phyloP scores from a whole-genome alignment of 2,797 vertebrate species.

The Sebastes ruberrimus region DNA sequence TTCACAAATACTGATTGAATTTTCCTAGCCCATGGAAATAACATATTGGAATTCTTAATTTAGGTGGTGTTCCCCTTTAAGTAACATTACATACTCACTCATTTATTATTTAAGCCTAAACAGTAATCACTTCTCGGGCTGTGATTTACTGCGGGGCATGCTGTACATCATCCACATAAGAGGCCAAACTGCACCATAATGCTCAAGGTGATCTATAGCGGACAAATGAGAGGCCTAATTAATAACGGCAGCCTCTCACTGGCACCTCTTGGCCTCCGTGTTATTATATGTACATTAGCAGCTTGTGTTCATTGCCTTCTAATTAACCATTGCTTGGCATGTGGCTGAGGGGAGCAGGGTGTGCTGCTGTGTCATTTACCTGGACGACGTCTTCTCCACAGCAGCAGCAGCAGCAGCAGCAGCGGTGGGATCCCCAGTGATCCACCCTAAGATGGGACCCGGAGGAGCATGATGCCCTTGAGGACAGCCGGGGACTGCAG shows the following conservation, averaged over 20 bases:
- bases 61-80: not conserved
- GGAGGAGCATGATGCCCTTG: conserved; percentile 71
- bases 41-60: not conserved
- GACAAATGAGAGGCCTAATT: conserved; percentile 71
- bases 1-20: not conserved
- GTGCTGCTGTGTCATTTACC: conserved; percentile 15
- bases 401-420: not conserved
- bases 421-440: conserved; percentile 37
- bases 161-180: conserved; percentile 44
- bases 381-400: conserved; percentile 13
- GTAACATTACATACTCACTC: conserved; percentile 11
- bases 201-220: conserved; percentile 73
- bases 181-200: conserved; percentile 32
- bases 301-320: conserved; percentile 68
- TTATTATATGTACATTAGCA: conserved; percentile 76
- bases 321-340: conserved; percentile 66
- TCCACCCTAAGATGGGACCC: conserved; percentile 45
- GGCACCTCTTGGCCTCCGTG: conserved; percentile 59
- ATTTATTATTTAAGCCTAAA: conserved; percentile 51
- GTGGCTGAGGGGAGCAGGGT: not conserved
- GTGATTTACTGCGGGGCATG: conserved; percentile 34
- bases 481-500: conserved; percentile 69
- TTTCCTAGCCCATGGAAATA: not conserved
- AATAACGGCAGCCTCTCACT: conserved; percentile 56
- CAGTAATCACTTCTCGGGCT: conserved; percentile 38